A percentile compares a stretch with the other conserved stretches of the same genome.
These are phyloP conservation scores for Cebus imitator DNA, from an alignment of 2,113 vertebrate genomes.

Conservation along the genomic window DNA sequence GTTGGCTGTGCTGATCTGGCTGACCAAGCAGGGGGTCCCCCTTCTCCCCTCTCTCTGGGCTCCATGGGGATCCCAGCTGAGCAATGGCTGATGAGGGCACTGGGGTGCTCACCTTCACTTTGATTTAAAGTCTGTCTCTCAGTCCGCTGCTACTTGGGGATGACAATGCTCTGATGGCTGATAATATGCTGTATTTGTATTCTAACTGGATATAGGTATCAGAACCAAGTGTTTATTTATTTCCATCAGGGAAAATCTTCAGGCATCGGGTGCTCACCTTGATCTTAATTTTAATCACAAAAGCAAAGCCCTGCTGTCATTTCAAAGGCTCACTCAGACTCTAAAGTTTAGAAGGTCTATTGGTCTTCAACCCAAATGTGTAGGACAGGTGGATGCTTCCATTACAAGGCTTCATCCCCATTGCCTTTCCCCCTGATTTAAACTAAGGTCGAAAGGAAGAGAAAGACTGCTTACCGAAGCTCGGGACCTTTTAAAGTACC, in stretches of 20 bases:
- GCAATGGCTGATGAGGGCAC: not conserved
- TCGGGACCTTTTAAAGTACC: not conserved
- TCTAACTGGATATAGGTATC: not conserved
- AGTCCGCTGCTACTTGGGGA: not conserved
- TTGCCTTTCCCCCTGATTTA: not conserved
- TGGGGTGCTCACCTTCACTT: not conserved
- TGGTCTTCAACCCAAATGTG: not conserved
- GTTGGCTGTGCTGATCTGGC: not conserved
- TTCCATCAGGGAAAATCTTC: slow-evolving; percentile 17
- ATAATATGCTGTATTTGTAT: not conserved
- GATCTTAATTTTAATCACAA: not conserved
- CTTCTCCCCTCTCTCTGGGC: not conserved
- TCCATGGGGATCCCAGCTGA: not conserved
- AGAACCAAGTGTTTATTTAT: not conserved
- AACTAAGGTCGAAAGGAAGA: not conserved
- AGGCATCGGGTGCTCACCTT: not conserved
- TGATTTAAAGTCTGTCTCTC: slow-evolving; percentile 38
- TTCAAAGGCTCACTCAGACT: not conserved
- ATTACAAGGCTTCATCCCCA: not conserved
- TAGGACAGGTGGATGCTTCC: not conserved
- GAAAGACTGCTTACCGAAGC: not conserved
- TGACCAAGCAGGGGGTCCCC: not conserved
- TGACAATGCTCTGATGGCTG: not conserved
- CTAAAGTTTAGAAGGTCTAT: not conserved
- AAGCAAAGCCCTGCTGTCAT: not conserved